phyloP scores from a whole-genome alignment of 1,140 invertebrate genomes.

The Meloidogyne floridensis region DNA sequence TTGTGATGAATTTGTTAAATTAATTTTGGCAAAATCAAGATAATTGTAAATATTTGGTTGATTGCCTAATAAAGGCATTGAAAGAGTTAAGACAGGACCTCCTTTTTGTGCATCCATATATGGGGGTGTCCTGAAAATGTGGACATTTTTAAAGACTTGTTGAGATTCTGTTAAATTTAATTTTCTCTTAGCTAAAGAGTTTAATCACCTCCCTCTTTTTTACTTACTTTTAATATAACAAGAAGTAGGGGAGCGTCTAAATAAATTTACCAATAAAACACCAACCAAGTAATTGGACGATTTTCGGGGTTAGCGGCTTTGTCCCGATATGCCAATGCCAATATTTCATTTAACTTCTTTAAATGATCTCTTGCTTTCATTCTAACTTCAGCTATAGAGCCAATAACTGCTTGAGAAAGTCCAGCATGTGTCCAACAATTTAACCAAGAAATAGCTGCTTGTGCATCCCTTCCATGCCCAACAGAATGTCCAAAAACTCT shows the following conservation, averaged over 20 bases:
- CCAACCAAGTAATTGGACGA: slow-evolving; percentile 47
- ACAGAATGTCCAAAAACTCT: slow-evolving; percentile 63
- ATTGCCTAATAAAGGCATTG: slow-evolving; percentile 54
- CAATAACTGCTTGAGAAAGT: slow-evolving; percentile 41
- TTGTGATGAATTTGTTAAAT: slow-evolving; percentile 10
- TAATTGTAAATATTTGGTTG: slow-evolving; percentile 13
- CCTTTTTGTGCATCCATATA: slow-evolving; percentile 63
- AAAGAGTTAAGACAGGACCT: slow-evolving; percentile 55
- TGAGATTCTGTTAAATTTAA: too few relatives aligned
- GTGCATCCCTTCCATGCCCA: slow-evolving; percentile 58
- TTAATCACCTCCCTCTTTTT: background rate
- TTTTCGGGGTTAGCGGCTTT: slow-evolving; percentile 26
- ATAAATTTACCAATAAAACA: too few relatives aligned
- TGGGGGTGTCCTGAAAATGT: slow-evolving; percentile 36
- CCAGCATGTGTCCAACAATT: slow-evolving; percentile 50
- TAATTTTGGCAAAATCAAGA: background rate
- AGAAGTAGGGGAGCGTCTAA: background rate
- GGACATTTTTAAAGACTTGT: too few relatives aligned
- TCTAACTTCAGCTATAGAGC: slow-evolving; percentile 60
- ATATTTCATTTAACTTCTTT: slow-evolving; percentile 42
- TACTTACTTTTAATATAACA: background rate
- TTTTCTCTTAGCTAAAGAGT: too few relatives aligned
- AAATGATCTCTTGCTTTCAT: slow-evolving; percentile 52
- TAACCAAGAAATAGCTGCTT: slow-evolving; percentile 52
- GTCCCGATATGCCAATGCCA: slow-evolving; percentile 41